Evolutionary conservation across 2,113 vertebrate species (phyloP).

Genomic region (Plecotus auritus): DNA sequence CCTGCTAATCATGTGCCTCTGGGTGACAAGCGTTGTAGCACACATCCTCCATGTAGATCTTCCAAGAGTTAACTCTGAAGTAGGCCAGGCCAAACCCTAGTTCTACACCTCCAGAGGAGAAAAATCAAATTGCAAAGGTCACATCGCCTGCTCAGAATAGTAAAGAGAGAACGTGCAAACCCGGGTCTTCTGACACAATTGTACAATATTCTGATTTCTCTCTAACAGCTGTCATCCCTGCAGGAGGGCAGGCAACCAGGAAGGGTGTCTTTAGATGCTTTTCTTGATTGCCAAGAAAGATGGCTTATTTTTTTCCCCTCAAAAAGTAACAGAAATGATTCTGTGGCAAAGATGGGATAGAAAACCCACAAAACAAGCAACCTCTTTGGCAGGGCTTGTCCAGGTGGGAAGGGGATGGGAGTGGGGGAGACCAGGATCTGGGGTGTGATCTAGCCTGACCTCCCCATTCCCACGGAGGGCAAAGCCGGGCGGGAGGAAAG

Average conservation of each 20-base stretch:
- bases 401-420: accelerated
- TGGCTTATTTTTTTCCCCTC: background rate
- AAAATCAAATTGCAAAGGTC: background rate
- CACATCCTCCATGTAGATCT: background rate
- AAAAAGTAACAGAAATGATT: background rate
- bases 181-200: background rate
- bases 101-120: background rate
- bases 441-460: accelerated
- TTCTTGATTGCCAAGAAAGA: background rate
- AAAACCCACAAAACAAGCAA: background rate
- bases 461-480: background rate
- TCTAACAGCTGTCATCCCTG: background rate
- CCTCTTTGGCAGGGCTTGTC: background rate
- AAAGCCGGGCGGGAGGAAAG: background rate
- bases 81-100: background rate
- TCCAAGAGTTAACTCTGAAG: background rate
- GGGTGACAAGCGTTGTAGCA: background rate
- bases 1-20: accelerated
- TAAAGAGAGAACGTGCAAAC: background rate
- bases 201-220: background rate
- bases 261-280: background rate
- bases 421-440: accelerated
- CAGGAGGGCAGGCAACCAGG: background rate
- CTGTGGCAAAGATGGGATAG: background rate
- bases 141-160: background rate